These are phyloP conservation scores for Scartelaos histophorus DNA, from an alignment of 2,113 vertebrate genomes.

Conservation along the genomic window DNA sequence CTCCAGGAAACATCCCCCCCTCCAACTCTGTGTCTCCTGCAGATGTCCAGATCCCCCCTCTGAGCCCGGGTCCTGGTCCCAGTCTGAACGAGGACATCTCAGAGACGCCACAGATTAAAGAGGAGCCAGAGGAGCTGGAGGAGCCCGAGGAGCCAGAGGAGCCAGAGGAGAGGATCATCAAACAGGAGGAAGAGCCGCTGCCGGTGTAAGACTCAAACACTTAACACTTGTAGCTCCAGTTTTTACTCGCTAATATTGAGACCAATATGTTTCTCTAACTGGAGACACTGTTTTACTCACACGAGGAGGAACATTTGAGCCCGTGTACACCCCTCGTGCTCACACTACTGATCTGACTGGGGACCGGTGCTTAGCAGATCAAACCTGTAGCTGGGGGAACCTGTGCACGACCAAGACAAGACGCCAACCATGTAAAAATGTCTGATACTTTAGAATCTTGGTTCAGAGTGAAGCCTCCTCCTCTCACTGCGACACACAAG, in stretches of 20 bases:
- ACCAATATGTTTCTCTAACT: not conserved
- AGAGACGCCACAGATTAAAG: not conserved
- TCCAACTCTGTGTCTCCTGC: not conserved
- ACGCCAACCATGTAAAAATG: too few relatives aligned
- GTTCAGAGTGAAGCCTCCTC: too few relatives aligned
- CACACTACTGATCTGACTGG: too few relatives aligned
- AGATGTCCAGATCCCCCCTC: not conserved
- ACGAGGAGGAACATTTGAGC: not conserved
- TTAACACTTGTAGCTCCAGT: not conserved
- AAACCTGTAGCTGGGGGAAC: too few relatives aligned
- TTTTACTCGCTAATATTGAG: not conserved
- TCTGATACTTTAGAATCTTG: too few relatives aligned
- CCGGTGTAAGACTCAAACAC: not conserved
- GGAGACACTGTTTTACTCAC: not conserved
- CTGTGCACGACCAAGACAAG: too few relatives aligned
- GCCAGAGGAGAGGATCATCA: not conserved
- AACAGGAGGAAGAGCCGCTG: not conserved
- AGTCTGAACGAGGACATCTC: not conserved
- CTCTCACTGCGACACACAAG: too few relatives aligned
- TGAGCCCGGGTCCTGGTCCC: not conserved
- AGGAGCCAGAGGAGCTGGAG: not conserved
- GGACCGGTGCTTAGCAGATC: too few relatives aligned
- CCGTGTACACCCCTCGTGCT: too few relatives aligned
- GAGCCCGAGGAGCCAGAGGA: not conserved
- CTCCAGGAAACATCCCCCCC: too few relatives aligned